Evolutionary conservation across 1,140 invertebrate genomes (phyloP).

Genomic region (Andricus grossulariae): DNA sequence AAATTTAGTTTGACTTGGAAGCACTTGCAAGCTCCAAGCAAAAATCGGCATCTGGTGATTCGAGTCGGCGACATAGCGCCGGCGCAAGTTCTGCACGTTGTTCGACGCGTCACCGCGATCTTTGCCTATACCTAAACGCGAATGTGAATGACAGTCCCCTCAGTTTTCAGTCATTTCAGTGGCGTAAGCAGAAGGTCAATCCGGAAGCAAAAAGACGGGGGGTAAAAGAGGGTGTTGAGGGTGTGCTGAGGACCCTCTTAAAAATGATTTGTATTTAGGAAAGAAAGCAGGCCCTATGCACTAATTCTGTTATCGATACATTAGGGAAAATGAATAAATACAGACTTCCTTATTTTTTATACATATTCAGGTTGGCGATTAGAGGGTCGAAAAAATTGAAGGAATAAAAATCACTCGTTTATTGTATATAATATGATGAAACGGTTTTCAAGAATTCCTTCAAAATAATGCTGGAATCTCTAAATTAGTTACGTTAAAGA

Average conservation of each 20-base stretch:
- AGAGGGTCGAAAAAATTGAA: too few species aligned
- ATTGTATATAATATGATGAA: too few species aligned
- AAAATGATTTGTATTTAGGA: not conserved
- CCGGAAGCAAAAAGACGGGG: constrained; percentile 16
- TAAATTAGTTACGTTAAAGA: too few species aligned
- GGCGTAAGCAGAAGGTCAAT: constrained; percentile 22
- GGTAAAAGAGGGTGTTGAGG: constrained; percentile 1
- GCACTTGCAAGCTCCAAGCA: constrained; percentile 57
- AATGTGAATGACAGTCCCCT: constrained; percentile 57
- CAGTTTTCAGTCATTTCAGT: constrained; percentile 30
- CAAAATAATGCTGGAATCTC: too few species aligned
- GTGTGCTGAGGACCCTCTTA: not conserved
- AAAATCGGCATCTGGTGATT: constrained; percentile 67
- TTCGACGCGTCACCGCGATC: constrained; percentile 58
- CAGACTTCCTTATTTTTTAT: too few species aligned
- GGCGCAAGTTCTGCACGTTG: constrained; percentile 56
- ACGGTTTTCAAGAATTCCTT: too few species aligned
- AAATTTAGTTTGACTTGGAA: constrained; percentile 68
- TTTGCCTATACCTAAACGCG: constrained; percentile 30
- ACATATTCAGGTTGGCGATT: too few species aligned
- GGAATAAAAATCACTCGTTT: too few species aligned
- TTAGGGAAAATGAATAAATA: not conserved
- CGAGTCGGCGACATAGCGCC: constrained; percentile 47
- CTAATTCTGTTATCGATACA: not conserved
- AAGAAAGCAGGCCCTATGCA: not conserved